A percentile compares a stretch with the other conserved stretches of the same genome.
Conservation (phyloP, 2,797 vertebrate genomes). For the Eospalax fontanierii region DNA sequence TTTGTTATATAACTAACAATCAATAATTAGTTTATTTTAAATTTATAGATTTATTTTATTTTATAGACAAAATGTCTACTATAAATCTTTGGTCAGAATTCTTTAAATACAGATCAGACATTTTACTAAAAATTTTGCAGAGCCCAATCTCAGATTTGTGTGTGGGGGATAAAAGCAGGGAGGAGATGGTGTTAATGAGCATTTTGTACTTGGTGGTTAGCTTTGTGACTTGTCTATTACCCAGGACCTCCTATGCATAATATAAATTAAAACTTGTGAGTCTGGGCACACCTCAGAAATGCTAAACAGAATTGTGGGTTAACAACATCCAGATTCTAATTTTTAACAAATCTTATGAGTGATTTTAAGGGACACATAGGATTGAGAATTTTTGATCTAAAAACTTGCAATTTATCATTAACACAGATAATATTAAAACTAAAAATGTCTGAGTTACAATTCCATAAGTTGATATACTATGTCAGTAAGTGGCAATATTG, state of each 20-base stretch:
- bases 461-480: neutral
- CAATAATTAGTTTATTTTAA: slow-evolving; percentile 34
- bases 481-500: neutral
- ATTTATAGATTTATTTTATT: neutral
- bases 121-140: neutral
- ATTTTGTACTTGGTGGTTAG: neutral
- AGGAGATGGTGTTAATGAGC: neutral
- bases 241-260: neutral
- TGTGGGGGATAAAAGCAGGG: neutral
- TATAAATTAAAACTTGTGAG: neutral
- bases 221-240: neutral
- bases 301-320: neutral
- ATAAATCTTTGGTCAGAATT: neutral
- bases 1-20: neutral
- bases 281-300: neutral
- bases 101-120: neutral
- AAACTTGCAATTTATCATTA: neutral
- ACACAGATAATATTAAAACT: neutral
- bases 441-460: neutral
- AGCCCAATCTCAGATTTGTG: neutral
- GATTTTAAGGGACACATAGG: neutral
- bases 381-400: slow-evolving; percentile 16
- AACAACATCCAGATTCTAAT: neutral
- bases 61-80: neutral
- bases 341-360: neutral